Evolutionary conservation across 2,113 vertebrate genomes (phyloP), one percentile per base, ranked within the genome.

Genomic region (Pipra filicauda): DNA sequence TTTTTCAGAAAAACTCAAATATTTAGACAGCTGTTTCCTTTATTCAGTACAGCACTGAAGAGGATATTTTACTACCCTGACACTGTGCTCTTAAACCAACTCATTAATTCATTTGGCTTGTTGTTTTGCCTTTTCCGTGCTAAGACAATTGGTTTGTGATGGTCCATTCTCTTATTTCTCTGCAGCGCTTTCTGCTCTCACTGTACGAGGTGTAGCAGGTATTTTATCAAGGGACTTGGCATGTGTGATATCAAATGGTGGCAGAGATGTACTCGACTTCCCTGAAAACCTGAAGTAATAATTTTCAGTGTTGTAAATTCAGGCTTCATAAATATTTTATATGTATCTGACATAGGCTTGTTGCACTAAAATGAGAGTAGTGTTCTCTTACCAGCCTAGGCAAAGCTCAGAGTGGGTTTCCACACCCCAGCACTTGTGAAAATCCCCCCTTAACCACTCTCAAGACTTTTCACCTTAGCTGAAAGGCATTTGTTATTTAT

Each of bases 1-100:
- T 96, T 95, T 96, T 91, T 91, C 61, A 79, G 72, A 81, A 95
- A 92, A 96, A 49, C 66, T 92, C 82, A 96, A 97, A 97, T 98
- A 96, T 98, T 97, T 98, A 95, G 91, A 97, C 95, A 98, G 97
- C 95, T 97, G 97, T 95, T 98, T 97, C 97, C 96, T 97, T 94
- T 97, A 96, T 94, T 97, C 84, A 81, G 74, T 94, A 44, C 28
- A 67, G n/a, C 91, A 77, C 69, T 74, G 87, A 93, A 97, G 86
- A 95, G 95, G 96, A 89, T 96, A 93, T 96, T 97, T 96, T 97
- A 94, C 81, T 96, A 41, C 79, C 81, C 64, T 94, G 85, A 94
- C 88, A 86, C 61, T 26, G n/a, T 79, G 72, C 58, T 95, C 59
- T 93, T 93, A 71, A 76, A 65, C 61, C 52, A 91, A 86, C 44